Base-by-base conservation (phyloP, 2,888 invertebrate genomes). In the Rosalia funebris region DNA sequence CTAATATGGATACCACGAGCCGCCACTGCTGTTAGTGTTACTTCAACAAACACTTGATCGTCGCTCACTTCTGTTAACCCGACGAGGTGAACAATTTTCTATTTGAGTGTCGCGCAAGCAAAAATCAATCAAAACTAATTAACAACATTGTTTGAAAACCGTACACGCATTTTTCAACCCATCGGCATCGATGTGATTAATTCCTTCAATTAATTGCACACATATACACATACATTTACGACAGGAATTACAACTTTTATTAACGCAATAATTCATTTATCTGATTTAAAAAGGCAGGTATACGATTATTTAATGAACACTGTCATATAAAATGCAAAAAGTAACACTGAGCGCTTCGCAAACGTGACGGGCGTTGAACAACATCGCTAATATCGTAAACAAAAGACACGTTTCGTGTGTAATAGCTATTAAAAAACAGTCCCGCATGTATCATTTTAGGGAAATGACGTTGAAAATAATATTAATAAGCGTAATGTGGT, bases 401-500 rank as follows among this genome's bases (percentile, higher is more conserved):
- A 41, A 37, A 52, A 52, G 31, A 41, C 17, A 41, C 31, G 25
- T 52, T 12, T 52, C 52, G 52, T 52, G 52, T 12, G 39, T n/a
- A 11, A 41, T 31, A 16, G 15, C 52, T 37, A 52, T 52, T 52
- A 52, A 52, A 41, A 34, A 31, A 41, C 32, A 3, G 17, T 39
- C 31, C 39, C 41, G 16, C 41, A 31, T 15, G 31, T 41, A 52
- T 52, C 41, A 41, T 48, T 48, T 48, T 36, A 36, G 48, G 20
- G 19, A 36, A 20, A 36, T 16, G 52, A 12, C 15, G 25, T 41
- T 41, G 25, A 52, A 41, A 52, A 52, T 52, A 52, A 52, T 52
- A 52, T 52, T 52, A 52, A 52, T 52, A 52, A 52, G 52, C 60
- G 65, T 65, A 65, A 65, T 62, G 34, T 58, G 50, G 65, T 60